phyloP scores from a whole-genome alignment of 2,797 vertebrate genomes.

The Pogoniulus pusillus region DNA sequence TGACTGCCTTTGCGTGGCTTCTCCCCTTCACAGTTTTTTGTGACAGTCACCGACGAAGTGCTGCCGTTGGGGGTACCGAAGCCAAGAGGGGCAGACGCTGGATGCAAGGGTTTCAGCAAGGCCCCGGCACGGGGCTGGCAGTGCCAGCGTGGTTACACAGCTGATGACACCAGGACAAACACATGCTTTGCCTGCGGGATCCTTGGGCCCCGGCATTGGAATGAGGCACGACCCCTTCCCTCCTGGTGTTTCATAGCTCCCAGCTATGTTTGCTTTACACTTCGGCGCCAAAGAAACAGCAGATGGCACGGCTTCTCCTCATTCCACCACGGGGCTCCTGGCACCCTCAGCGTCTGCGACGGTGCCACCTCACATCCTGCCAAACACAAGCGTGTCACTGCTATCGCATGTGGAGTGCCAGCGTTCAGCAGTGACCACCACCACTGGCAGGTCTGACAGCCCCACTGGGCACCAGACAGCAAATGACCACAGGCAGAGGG shows the following conservation, averaged over 20 bases:
- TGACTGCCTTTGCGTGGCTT: not conserved
- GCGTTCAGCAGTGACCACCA: not conserved
- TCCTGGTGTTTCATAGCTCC: slow-evolving; percentile 65
- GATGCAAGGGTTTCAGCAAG: slow-evolving; percentile 13
- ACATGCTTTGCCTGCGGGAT: slow-evolving; percentile 32
- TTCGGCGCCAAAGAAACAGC: slow-evolving; percentile 44
- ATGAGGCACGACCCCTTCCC: slow-evolving; percentile 18
- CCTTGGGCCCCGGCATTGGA: not conserved
- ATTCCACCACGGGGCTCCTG: accelerated
- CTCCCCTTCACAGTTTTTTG: slow-evolving; percentile 61
- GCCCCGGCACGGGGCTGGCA: not conserved
- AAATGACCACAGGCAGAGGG: accelerated
- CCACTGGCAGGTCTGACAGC: not conserved
- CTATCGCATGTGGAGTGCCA: accelerated
- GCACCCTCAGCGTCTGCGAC: not conserved
- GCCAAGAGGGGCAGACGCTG: slow-evolving; percentile 51
- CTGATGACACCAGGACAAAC: slow-evolving; percentile 27
- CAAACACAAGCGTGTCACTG: not conserved
- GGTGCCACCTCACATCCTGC: not conserved
- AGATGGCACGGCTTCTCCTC: slow-evolving; percentile 67
- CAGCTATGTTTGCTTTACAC: slow-evolving; percentile 71
- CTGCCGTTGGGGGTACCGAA: not conserved
- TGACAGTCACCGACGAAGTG: slow-evolving; percentile 23
- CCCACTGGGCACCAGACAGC: accelerated
- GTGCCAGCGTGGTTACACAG: not conserved